Base-by-base conservation (phyloP, 2,888 invertebrate species). In the Crematogaster levior region DNA sequence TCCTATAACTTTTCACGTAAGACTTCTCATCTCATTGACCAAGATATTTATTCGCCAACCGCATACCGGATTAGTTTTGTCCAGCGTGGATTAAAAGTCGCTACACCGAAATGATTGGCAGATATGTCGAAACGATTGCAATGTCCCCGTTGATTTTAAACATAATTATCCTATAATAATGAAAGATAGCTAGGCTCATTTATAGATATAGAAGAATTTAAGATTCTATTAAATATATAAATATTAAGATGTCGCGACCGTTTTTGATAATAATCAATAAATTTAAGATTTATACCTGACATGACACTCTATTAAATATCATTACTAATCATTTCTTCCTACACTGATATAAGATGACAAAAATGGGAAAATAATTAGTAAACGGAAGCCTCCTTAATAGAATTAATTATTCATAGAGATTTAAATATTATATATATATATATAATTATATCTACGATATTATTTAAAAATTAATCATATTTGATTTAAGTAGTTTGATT, bases 51-150 rank as follows among this genome's bases (percentile, higher is more conserved):
- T 46, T 21, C 43, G 24, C 24, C 70, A 56, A 37, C 21, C 18
- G 53, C 40, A 51, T 56, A 56, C 18, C 15, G 53, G 30, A 77
- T 30, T 21, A 70, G 77, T 77, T 79, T 79, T 58, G 24, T 56
- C 9, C 43, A 12, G 43, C 43, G 43, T 58, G 43, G 56, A 56
- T 79, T 58, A 79, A 70, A 30, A 43, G 43, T 77, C 24, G 40
- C 34, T 68, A 77, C 40, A 12, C 21, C 10, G 10, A 18, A 77
- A 34, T 79, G 24, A 68, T 68, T 68, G 56, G 34, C 15, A 18
- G 51, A 12, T 53, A 21, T n/a, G 3, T 6, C 37, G 37, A 43
- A 56, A 6, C 15, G 18, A 79, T 40, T 79, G 56, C n/a, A 70
- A 43, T 40, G 40, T 51, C 65, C 51, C 40, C 5, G 30, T n/a